phyloP scores from a whole-genome alignment of 2,797 vertebrate species.

The Pempheris klunzingeri region DNA sequence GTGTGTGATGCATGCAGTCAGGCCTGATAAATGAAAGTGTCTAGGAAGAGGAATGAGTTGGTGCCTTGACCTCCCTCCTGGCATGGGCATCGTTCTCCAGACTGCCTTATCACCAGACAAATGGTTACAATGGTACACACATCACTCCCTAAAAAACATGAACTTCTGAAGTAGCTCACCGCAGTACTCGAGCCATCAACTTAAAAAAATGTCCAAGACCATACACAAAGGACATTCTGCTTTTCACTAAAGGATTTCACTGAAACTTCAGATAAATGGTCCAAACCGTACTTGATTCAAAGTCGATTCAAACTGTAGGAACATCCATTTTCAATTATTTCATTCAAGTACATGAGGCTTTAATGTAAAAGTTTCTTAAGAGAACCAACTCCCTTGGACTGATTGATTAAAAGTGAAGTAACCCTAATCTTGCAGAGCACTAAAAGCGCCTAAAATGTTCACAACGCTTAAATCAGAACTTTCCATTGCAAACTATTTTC shows the following conservation, averaged over 20 bases:
- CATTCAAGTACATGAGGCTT: neutral
- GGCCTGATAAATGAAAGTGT: slow-evolving; percentile 81
- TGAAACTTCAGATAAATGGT: slow-evolving; percentile 31
- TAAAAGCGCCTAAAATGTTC: slow-evolving; percentile 22
- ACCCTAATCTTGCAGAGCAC: neutral
- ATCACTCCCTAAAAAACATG: slow-evolving; percentile 67
- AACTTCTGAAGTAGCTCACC: slow-evolving; percentile 42
- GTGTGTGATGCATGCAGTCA: slow-evolving; percentile 76
- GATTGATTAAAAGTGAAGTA: slow-evolving; percentile 5
- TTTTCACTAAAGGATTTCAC: slow-evolving; percentile 23
- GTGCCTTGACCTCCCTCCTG: slow-evolving; percentile 83
- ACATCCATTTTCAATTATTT: slow-evolving; percentile 22
- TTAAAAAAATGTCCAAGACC: slow-evolving; percentile 35
- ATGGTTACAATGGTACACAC: slow-evolving; percentile 72
- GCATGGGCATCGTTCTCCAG: slow-evolving; percentile 80
- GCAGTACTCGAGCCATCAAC: slow-evolving; percentile 56
- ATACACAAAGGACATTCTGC: slow-evolving; percentile 43
- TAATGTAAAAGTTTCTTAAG: neutral
- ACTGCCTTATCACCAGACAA: slow-evolving; percentile 81
- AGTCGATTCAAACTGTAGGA: slow-evolving; percentile 14
- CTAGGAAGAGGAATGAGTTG: slow-evolving; percentile 78
- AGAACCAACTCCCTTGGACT: neutral
- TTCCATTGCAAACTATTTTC: neutral
- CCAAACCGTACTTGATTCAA: neutral
- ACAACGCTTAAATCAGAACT: neutral